These are phyloP conservation scores for Pteromalus puparum DNA, from an alignment of 1,140 invertebrate genomes.

Conservation along the genomic window DNA sequence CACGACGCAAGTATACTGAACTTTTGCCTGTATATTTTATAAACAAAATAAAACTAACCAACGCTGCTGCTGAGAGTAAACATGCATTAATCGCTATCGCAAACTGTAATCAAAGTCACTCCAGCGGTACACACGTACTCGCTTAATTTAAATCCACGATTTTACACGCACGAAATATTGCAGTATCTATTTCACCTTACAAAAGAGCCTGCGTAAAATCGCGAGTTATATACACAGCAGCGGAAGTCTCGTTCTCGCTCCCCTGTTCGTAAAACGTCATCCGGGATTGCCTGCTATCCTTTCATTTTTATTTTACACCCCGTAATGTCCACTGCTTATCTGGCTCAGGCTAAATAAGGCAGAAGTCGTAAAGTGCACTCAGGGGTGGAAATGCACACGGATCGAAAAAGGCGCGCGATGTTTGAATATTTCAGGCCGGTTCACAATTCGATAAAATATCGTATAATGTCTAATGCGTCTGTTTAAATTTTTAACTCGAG, in stretches of 20 bases:
- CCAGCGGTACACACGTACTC: background rate
- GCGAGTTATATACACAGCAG: background rate
- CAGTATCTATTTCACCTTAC: background rate
- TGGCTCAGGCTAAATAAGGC: background rate
- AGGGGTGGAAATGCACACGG: background rate
- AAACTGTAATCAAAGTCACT: background rate
- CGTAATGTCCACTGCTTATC: background rate
- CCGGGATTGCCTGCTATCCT: background rate
- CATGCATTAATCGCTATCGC: background rate
- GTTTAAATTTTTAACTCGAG: no score
- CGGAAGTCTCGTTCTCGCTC: background rate
- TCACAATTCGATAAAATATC: no score
- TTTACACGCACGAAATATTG: background rate
- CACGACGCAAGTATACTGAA: background rate
- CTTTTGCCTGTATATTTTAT: background rate
- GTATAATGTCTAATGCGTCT: no score
- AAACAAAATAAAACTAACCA: background rate
- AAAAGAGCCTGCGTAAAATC: background rate
- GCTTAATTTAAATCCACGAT: background rate
- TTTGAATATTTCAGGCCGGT: no score
- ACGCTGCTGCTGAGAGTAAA: background rate
- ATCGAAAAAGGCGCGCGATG: no score
- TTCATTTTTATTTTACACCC: background rate
- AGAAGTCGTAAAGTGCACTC: background rate
- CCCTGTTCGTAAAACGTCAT: background rate